Conservation (phyloP, 1,140 invertebrate genomes). For the Rhagoletis zephyria region DNA sequence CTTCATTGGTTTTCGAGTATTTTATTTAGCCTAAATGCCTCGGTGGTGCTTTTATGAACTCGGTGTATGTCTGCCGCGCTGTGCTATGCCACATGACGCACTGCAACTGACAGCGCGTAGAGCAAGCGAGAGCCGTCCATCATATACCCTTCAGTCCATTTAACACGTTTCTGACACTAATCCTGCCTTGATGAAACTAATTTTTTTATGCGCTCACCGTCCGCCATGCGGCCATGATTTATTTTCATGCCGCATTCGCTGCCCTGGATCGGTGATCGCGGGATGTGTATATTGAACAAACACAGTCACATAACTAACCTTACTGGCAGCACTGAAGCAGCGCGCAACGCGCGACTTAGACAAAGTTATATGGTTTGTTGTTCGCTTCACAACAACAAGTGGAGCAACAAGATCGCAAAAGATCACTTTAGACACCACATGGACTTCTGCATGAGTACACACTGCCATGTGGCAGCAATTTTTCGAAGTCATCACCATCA, state of each 20-base stretch:
- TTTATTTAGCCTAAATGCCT: conserved; percentile 24
- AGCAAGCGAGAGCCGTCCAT: conserved; percentile 63
- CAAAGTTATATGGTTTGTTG: conserved; percentile 7
- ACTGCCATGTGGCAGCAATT: conserved; percentile 19
- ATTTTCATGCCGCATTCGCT: conserved; percentile 60
- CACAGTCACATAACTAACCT: not conserved
- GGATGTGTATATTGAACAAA: too few relatives aligned
- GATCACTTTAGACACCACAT: conserved; percentile 13
- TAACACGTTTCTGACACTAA: conserved; percentile 73
- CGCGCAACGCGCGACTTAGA: conserved; percentile 9
- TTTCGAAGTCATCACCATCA: conserved; percentile 16
- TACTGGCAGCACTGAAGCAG: not conserved
- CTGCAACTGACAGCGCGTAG: not conserved
- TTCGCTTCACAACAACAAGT: conserved; percentile 12
- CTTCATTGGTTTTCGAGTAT: conserved; percentile 33
- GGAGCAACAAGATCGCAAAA: conserved; percentile 21
- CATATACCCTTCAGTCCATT: conserved; percentile 73
- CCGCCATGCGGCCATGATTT: conserved; percentile 67
- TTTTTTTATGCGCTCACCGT: conserved; percentile 68
- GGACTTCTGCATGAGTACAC: conserved; percentile 45
- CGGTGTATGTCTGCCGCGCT: not conserved
- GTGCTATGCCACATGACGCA: not conserved
- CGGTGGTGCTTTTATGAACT: not conserved
- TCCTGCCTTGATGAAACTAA: conserved; percentile 73
- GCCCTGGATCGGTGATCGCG: not conserved